Evolutionary conservation across 1,140 invertebrate genomes (phyloP).

Genomic region (Sarcophaga peregrina): DNA sequence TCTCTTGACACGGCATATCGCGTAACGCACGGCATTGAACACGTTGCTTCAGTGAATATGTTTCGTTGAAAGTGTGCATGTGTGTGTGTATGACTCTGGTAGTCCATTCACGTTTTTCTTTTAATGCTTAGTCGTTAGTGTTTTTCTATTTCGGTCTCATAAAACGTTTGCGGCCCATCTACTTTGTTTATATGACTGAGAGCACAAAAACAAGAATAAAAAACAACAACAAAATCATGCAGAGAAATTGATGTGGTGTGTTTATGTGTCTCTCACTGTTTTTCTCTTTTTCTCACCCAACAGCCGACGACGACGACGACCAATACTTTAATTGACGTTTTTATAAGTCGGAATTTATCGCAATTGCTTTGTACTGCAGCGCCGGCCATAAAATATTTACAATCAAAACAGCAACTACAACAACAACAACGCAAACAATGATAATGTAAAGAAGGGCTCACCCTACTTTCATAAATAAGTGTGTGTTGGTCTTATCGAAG

Average conservation of each 20-base stretch:
- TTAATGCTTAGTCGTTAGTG: neutral
- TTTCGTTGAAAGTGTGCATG: neutral
- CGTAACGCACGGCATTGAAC: constrained; percentile 23
- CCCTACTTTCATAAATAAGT: neutral
- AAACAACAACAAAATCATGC: neutral
- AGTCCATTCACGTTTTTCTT: constrained; percentile 7
- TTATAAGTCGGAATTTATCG: constrained; percentile 24
- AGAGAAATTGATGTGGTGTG: too few relatives aligned
- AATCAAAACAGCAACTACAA: neutral
- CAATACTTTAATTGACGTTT: constrained; percentile 15
- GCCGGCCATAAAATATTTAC: constrained; percentile 18
- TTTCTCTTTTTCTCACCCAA: neutral
- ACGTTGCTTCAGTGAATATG: neutral
- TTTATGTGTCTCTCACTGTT: neutral
- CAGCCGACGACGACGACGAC: too few relatives aligned
- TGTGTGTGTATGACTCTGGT: constrained; percentile 20
- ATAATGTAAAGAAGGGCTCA: neutral
- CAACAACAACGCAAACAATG: neutral
- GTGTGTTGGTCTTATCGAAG: neutral
- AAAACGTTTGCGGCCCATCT: neutral
- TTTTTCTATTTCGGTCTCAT: neutral
- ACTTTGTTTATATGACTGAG: neutral
- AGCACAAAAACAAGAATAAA: neutral
- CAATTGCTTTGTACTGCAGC: constrained; percentile 21
- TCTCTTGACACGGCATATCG: neutral